Evolutionary conservation across 2,797 vertebrate species (phyloP), one percentile per base, ranked within the genome.

Genomic region (Cottoperca gobio): DNA sequence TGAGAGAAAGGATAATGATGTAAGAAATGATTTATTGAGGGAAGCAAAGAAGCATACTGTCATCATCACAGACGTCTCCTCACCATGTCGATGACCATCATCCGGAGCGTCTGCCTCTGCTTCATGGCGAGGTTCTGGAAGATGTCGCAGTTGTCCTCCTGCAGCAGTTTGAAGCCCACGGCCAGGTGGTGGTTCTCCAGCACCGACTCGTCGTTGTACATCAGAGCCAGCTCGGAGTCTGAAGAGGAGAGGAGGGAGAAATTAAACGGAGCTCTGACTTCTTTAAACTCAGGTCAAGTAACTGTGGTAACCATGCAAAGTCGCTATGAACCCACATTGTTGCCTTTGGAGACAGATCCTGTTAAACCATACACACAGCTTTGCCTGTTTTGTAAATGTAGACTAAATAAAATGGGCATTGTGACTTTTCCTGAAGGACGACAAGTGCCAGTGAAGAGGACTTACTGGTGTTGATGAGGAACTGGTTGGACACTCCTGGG

Each of bases 61-160:
- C n/a, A 31, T 5, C 12, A 46, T 8, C 11, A 45, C 14, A 57
- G 67, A 74, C n/a, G 2, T 79, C 71, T 43, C 54, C 95, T 84
- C 89, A 99, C 98, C 97, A 99, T 97, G 89, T 99, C 98, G 0
- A 99, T 99, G 81, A 99, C 97, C 98, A 99, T 99, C 93, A 97
- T 97, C 83, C 98, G 92, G 75, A 99, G 96, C 0, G 94, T 95
- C 94, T 99, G 98, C 46, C 94, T 95, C 90, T 99, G 97, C 71
- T 97, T 99, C 94, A 98, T 99, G 82, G 87, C 95, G 73, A 99
- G 96, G 92, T 99, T 99, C 90, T 99, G 97, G 92, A 99, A 99
- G 92, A 99, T 98, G 95, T 99, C 98, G 33, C 97, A 99, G 91
- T 97, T 97, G 58, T 99, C 98, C 81, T 97, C 97, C 82, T 99